Conservation (phyloP, 2,113 vertebrate species). For the Hypomesus transpacificus region DNA sequence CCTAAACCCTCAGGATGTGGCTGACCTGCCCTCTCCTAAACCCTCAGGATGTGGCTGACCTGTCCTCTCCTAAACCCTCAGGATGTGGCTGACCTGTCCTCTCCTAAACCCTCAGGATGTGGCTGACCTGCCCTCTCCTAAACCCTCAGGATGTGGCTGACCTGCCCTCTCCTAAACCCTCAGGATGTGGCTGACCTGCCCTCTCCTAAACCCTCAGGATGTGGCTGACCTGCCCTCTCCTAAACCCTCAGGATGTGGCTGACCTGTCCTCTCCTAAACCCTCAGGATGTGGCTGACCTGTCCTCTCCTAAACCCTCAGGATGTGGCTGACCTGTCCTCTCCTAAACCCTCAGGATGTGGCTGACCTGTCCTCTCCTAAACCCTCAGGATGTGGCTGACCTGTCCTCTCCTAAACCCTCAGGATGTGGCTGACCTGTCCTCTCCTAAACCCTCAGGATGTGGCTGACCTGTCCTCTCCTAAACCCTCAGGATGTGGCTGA, state of each 20-base stretch:
- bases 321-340: background rate
- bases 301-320: slow-evolving; percentile 25
- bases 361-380: slow-evolving; percentile 18
- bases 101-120: slow-evolving; percentile 19
- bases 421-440: background rate
- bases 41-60: background rate
- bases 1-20: slow-evolving; percentile 19
- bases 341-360: slow-evolving; percentile 19
- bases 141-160: background rate
- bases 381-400: background rate
- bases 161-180: slow-evolving; percentile 26
- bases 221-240: slow-evolving; percentile 15
- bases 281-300: background rate
- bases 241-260: slow-evolving; percentile 9
- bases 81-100: background rate
- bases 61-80: slow-evolving; percentile 25
- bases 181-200: background rate
- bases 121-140: slow-evolving; percentile 22
- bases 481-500: background rate
- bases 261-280: slow-evolving; percentile 23
- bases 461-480: slow-evolving; percentile 22
- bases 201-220: slow-evolving; percentile 20
- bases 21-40: slow-evolving; percentile 18
- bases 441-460: slow-evolving; percentile 19
- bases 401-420: slow-evolving; percentile 25